phyloP scores from a whole-genome alignment of 1,140 invertebrate species.

The Ctenoplectra terminalis region DNA sequence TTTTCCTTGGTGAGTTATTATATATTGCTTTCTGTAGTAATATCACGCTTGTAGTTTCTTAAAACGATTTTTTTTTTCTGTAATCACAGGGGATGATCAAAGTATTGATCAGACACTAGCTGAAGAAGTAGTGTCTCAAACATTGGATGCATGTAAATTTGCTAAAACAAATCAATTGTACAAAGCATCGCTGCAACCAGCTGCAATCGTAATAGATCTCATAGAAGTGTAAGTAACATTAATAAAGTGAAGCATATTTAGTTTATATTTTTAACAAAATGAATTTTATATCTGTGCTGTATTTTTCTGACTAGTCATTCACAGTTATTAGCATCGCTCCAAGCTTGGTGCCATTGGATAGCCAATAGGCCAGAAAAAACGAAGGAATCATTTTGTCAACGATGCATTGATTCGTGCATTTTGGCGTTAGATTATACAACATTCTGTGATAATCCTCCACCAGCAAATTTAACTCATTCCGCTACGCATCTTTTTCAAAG shows the following conservation, averaged over 20 bases:
- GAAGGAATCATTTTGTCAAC: constrained; percentile 74
- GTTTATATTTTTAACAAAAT: neutral
- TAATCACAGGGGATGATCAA: constrained; percentile 67
- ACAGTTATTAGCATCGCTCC: constrained; percentile 86
- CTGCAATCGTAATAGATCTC: constrained; percentile 75
- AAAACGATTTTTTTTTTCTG: neutral
- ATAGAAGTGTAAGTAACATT: constrained; percentile 81
- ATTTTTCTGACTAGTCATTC: constrained; percentile 84
- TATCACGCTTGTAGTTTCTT: neutral
- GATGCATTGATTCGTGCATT: constrained; percentile 75
- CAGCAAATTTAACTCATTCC: constrained; percentile 84
- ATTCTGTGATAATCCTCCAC: constrained; percentile 69
- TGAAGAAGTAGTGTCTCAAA: constrained; percentile 75
- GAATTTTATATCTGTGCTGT: neutral
- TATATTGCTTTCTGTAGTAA: neutral
- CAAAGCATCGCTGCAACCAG: constrained; percentile 75
- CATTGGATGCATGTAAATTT: constrained; percentile 79
- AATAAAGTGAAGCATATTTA: constrained; percentile 8
- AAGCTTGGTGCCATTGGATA: constrained; percentile 87
- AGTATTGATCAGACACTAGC: constrained; percentile 68
- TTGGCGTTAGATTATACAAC: constrained; percentile 71
- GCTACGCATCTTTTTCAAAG: constrained; percentile 85
- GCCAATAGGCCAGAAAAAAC: constrained; percentile 76
- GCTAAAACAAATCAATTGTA: constrained; percentile 75
- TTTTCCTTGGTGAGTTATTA: constrained; percentile 83